Percentiles rank a stretch among this genome's conserved stretches.
Evolutionary conservation across 1,140 invertebrate genomes (phyloP).

Genomic region (Planococcus citri): DNA sequence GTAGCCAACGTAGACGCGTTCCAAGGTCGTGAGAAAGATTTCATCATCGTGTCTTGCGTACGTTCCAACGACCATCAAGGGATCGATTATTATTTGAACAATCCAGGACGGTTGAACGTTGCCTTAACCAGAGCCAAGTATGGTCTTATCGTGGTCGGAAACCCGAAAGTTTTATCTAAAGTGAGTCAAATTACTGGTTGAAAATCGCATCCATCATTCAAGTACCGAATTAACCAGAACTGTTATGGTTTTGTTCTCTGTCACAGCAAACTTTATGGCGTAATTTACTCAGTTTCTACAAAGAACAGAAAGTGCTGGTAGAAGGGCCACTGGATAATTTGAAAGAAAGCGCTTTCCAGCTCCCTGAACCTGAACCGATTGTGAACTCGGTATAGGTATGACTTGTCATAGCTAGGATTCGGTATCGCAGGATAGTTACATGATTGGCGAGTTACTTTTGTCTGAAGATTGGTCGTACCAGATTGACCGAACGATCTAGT

Average conservation of each 20-base stretch:
- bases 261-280: slow-evolving; percentile 90
- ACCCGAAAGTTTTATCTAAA: slow-evolving; percentile 96
- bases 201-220: background rate
- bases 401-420: slow-evolving; percentile 55
- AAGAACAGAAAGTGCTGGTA: slow-evolving; percentile 93
- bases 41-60: slow-evolving; percentile 95
- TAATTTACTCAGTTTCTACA: slow-evolving; percentile 93
- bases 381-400: slow-evolving; percentile 60
- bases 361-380: slow-evolving; percentile 92
- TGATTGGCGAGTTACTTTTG: slow-evolving; percentile 75
- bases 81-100: slow-evolving; percentile 90
- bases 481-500: slow-evolving; percentile 53
- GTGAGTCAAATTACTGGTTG: slow-evolving; percentile 30
- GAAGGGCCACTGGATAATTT: slow-evolving; percentile 96
- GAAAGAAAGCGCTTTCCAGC: slow-evolving; percentile 92
- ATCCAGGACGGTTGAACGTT: slow-evolving; percentile 94
- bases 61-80: slow-evolving; percentile 85
- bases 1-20: slow-evolving; percentile 99
- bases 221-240: background rate
- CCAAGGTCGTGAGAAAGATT: slow-evolving; percentile 94
- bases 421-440: slow-evolving; percentile 76
- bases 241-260: slow-evolving; percentile 19
- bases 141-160: slow-evolving; percentile 97
- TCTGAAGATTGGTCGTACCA: slow-evolving; percentile 92
- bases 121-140: slow-evolving; percentile 94